A percentile compares a stretch with the other conserved stretches of the same genome.
Conservation (phyloP, 2,888 invertebrate genomes). For the Cryptophagus acutangulus region DNA sequence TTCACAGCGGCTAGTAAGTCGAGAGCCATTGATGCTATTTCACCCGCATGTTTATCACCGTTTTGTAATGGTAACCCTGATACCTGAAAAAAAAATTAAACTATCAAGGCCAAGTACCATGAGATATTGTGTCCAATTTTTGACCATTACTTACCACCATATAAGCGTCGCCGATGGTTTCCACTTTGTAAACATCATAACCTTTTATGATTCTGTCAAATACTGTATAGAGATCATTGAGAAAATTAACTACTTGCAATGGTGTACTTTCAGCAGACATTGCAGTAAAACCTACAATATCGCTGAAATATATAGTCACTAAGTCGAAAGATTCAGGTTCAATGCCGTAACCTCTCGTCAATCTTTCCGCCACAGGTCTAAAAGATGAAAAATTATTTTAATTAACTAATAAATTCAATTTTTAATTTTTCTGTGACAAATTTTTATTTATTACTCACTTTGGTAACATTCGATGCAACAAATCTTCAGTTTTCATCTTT, state of each 20-base stretch:
- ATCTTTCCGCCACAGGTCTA: slow-evolving; percentile 80
- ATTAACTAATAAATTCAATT: too few relatives aligned
- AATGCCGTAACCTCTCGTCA: slow-evolving; percentile 84
- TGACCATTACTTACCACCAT: slow-evolving; percentile 60
- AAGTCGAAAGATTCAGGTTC: slow-evolving; percentile 90
- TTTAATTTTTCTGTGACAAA: too few relatives aligned
- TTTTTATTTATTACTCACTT: slow-evolving; percentile 64
- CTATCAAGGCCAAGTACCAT: not conserved
- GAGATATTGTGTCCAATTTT: slow-evolving; percentile 1
- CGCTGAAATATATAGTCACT: slow-evolving; percentile 95
- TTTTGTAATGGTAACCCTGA: slow-evolving; percentile 84
- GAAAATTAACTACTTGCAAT: slow-evolving; percentile 83
- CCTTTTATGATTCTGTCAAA: slow-evolving; percentile 95
- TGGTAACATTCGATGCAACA: slow-evolving; percentile 90
- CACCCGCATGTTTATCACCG: slow-evolving; percentile 81
- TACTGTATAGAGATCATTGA: slow-evolving; percentile 95
- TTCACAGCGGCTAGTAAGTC: slow-evolving; percentile 80
- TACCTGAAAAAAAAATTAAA: slow-evolving; percentile 20
- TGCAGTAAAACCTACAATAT: slow-evolving; percentile 93
- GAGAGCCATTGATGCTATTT: slow-evolving; percentile 90
- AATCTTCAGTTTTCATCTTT: slow-evolving; percentile 88
- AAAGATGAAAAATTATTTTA: too few relatives aligned
- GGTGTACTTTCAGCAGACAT: slow-evolving; percentile 95
- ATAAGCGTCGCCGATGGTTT: slow-evolving; percentile 84
- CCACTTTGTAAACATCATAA: slow-evolving; percentile 97